Conservation (phyloP, 2,888 invertebrate genomes). For the Ophioninae sp. region DNA sequence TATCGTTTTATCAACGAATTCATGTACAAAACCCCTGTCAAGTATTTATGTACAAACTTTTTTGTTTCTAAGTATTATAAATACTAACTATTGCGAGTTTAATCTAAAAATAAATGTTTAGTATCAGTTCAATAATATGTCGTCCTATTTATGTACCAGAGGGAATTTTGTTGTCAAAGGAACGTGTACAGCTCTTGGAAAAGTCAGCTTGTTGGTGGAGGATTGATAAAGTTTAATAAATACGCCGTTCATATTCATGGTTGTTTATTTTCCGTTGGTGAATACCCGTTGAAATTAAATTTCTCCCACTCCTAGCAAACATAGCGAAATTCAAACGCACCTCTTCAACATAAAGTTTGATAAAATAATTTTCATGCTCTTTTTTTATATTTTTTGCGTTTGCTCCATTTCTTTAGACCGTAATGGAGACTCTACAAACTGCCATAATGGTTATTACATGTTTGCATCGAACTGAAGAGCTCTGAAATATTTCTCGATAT, state of each 20-base stretch:
- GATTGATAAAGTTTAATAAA: neutral
- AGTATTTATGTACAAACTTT: constrained; percentile 19
- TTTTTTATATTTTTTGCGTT: neutral
- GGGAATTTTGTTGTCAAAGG: neutral
- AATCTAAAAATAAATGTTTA: constrained; percentile 36
- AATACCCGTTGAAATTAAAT: neutral
- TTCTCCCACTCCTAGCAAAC: neutral
- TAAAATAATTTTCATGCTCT: neutral
- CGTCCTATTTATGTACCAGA: constrained; percentile 28
- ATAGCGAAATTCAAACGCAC: neutral
- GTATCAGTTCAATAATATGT: too few relatives aligned
- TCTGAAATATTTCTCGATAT: constrained; percentile 43
- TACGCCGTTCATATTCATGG: neutral
- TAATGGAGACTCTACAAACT: constrained; percentile 18
- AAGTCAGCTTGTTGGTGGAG: neutral
- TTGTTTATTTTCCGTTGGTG: neutral
- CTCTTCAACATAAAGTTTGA: neutral
- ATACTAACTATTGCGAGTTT: constrained; percentile 7
- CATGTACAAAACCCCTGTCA: constrained; percentile 18
- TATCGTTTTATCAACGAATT: neutral
- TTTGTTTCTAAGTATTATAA: constrained; percentile 27
- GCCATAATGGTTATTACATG: constrained; percentile 30
- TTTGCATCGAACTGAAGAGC: constrained; percentile 34
- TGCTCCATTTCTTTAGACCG: constrained; percentile 21
- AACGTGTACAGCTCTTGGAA: neutral